Conservation (phyloP, 2,113 vertebrate species). For the Phyllopteryx taeniolatus region DNA sequence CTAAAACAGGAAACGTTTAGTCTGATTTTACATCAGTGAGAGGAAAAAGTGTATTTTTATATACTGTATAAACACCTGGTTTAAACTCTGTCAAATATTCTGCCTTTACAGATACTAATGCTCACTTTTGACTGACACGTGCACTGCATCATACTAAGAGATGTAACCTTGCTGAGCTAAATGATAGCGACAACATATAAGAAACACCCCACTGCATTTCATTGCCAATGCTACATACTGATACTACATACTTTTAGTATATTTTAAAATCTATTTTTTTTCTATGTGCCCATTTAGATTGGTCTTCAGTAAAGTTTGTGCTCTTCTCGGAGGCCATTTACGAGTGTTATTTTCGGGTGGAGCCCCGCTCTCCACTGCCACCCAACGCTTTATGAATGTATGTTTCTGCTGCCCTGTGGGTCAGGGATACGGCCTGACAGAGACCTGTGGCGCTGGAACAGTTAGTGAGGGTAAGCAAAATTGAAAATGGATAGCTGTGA, state of each 20-base stretch:
- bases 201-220: neutral
- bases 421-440: slow-evolving; percentile 93
- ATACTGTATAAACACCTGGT: too few relatives aligned
- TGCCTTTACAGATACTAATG: neutral
- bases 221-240: neutral
- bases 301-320: slow-evolving; percentile 86
- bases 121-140: neutral
- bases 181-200: neutral
- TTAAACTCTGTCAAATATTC: neutral
- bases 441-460: slow-evolving; percentile 88
- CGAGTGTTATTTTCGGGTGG: slow-evolving; percentile 88
- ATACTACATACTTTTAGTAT: neutral
- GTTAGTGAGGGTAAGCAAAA: slow-evolving; percentile 81
- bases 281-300: slow-evolving; percentile 69
- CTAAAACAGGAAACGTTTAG: too few relatives aligned
- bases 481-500: neutral
- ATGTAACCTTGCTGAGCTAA: too few relatives aligned
- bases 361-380: slow-evolving; percentile 87
- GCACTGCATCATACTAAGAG: neutral
- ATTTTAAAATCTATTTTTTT: neutral
- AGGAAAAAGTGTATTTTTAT: too few relatives aligned
- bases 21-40: too few relatives aligned
- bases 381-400: slow-evolving; percentile 96
- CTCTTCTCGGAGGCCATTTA: slow-evolving; percentile 84
- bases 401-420: slow-evolving; percentile 95